These are phyloP conservation scores for Alethe diademata DNA, from an alignment of 2,113 vertebrate genomes.

Conservation along the genomic window DNA sequence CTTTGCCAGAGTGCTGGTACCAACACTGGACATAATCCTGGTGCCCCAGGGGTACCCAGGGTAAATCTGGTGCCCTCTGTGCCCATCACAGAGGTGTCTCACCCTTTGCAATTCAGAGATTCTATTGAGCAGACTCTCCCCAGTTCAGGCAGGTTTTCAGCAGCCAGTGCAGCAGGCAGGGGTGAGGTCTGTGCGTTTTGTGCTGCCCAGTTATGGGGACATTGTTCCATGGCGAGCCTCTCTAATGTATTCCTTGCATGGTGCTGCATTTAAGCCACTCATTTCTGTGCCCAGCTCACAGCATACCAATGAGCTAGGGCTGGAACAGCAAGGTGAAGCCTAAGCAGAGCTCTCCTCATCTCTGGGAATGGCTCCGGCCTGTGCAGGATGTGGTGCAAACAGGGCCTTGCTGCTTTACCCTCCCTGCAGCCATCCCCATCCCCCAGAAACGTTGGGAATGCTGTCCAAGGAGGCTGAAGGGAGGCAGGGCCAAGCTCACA, in stretches of 20 bases:
- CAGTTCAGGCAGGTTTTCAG: neutral
- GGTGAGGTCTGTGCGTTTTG: neutral
- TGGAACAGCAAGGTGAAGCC: conserved; percentile 40
- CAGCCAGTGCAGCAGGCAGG: neutral
- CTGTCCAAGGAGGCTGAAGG: neutral
- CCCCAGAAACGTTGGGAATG: neutral
- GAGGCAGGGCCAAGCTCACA: neutral
- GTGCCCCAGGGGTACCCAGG: neutral
- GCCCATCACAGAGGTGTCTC: neutral
- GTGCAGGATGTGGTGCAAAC: neutral
- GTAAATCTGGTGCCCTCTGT: neutral
- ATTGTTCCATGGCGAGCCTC: neutral
- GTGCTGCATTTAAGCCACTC: conserved; percentile 32
- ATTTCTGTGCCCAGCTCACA: neutral
- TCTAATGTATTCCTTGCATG: conserved; percentile 5
- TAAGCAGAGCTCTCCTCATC: neutral
- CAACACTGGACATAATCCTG: neutral
- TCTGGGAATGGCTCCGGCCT: neutral
- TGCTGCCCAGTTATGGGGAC: neutral
- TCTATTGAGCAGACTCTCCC: neutral
- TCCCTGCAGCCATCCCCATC: rapidly evolving
- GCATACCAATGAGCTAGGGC: conserved; percentile 34
- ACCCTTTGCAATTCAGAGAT: neutral
- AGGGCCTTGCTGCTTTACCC: neutral
- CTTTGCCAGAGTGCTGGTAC: neutral